Base-by-base conservation (phyloP, 2,113 vertebrate species). In the Fregetta grallaria region DNA sequence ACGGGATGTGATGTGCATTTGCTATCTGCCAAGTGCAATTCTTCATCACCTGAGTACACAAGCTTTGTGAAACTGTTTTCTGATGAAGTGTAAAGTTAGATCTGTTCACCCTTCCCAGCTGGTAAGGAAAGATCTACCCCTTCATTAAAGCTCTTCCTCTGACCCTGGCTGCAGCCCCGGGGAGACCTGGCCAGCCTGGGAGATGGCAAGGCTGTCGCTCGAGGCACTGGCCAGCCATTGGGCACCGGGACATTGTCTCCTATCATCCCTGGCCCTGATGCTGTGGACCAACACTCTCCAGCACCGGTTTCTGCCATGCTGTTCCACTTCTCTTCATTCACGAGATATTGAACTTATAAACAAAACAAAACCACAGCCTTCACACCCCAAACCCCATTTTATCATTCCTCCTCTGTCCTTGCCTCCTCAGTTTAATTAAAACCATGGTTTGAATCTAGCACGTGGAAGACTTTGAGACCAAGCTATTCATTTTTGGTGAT, bases 1-100 rank as follows among this genome's bases (percentile, higher is more conserved):
- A 90, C 21, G 21, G 86, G 47, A 80, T 96, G 93, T 79, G 77
- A 94, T 96, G 93, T 94, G 86, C 95, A 82, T 97, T 92, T 94
- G 56, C 96, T 97, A 78, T 95, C 94, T 96, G 90, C 78, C 85
- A 90, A 91, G 67, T 50, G 76, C 91, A 90, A 93, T 93, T 97
- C 89, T 92, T 95, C 89, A 93, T 71, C 88, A 80, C 16, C 93
- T 94, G 86, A 84, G 80, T 84, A 82, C 47, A 86, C 44, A 68
- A 76, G 94, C 80, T 84, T 95, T 95, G 80, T 34, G 19, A 36
- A 78, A 62, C 53, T 91, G 42, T 90, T 96, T 97, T 92, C 88
- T 97, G 93, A 94, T 96, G 53, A 78, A 94, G 88, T 86, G 82
- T 70, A 90, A 84, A 82, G 84, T 96, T 90, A 92, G 77, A 85